Evolutionary conservation across 2,797 vertebrate species (phyloP), one percentile per base, ranked within the genome.

Genomic region (Chanos chanos): DNA sequence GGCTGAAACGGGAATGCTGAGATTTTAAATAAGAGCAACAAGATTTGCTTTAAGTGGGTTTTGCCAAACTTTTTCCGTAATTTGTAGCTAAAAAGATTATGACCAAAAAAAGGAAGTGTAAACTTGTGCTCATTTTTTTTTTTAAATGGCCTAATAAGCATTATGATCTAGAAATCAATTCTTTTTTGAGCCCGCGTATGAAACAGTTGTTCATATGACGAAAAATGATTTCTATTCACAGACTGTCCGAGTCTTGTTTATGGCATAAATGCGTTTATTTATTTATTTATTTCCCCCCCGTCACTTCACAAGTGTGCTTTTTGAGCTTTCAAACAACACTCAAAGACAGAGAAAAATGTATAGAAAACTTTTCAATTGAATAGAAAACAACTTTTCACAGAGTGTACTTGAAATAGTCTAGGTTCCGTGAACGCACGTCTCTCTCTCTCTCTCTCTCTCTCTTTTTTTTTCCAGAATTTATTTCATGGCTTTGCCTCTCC

Each of bases 401-500:
- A 74, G 77, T 82, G 79, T 83, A 77, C 71, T 82, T 82, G 74
- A 83, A 59, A 82, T 84, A 82, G 77, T 85, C 64, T 60, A 76
- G 78, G 69, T 84, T 90, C 88, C 84, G 71, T 82, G 74, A 89
- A 85, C 88, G 89, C 82, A 85, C 75, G 76, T 76, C 34, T 49
- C n/a, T 25, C 54, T 67, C 68, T 49, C n/a, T n/a, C n/a, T n/a
- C n/a, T n/a, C n/a, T n/a, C n/a, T 55, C 50, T 7, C 7, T 21
- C 18, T 16, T 43, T 30, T 24, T 37, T 51, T 52, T 44, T 43
- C 18, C 54, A 59, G 56, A 81, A 77, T 85, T 90, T 85, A 85
- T 87, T 90, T 88, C 83, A 89, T 87, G 84, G 83, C 78, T 85
- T 77, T 81, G 78, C 85, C 75, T 80, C 86, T 81, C 67, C 52